Evolutionary conservation across 2,888 invertebrate species (phyloP).

Genomic region (Leptura quadrifasciata): DNA sequence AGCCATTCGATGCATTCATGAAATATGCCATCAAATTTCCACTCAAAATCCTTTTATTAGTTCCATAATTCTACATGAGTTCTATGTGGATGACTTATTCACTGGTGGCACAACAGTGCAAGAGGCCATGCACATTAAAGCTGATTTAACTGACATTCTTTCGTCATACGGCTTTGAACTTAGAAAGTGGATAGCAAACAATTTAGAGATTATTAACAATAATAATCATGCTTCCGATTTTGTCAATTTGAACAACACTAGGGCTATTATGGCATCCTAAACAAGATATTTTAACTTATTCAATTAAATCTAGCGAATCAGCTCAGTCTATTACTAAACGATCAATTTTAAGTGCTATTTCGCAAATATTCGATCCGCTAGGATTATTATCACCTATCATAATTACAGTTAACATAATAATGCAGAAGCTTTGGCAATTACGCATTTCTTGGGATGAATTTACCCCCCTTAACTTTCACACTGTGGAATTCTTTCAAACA

Average conservation of each 20-base stretch:
- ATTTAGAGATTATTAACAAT: background rate
- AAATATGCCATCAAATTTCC: background rate
- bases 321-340: constrained; percentile 6
- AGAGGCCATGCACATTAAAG: background rate
- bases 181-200: constrained; percentile 23
- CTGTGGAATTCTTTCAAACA: constrained; percentile 25
- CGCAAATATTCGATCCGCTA: constrained; percentile 17
- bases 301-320: constrained; percentile 4
- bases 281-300: constrained; percentile 21
- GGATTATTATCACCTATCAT: constrained; percentile 11
- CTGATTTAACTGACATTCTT: constrained; percentile 5
- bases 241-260: constrained; percentile 10
- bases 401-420: constrained; percentile 29
- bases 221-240: background rate
- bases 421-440: constrained; percentile 38
- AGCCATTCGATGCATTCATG: background rate
- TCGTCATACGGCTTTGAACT: constrained; percentile 2
- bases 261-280: constrained; percentile 18
- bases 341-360: constrained; percentile 11
- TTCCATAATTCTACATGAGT: constrained; percentile 5
- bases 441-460: constrained; percentile 31
- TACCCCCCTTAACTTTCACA: constrained; percentile 23
- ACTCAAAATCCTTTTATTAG: background rate
- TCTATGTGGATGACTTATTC: constrained; percentile 25
- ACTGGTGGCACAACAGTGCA: background rate